Percentiles rank a stretch among this genome's conserved stretches.
phyloP scores from a whole-genome alignment of 2,888 invertebrate species.

The Xylophagus ater region DNA sequence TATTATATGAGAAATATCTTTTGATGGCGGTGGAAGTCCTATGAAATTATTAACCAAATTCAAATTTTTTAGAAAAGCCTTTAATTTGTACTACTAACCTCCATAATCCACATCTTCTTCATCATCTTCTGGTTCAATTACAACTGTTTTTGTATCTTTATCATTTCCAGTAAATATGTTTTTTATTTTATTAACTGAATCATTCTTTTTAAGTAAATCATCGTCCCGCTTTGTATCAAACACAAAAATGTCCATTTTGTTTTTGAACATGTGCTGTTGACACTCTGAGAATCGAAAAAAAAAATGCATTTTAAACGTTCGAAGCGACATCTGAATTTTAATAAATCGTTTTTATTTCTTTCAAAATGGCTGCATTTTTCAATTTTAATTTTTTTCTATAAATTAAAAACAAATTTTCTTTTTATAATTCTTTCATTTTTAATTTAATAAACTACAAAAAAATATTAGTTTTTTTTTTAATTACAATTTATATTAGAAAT shows the following conservation, averaged over 20 bases:
- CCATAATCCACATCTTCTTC: slow-evolving; percentile 22
- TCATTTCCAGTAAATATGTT: not conserved
- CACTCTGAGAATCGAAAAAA: no score
- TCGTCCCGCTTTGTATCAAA: slow-evolving; percentile 30
- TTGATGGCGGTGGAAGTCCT: slow-evolving; percentile 24
- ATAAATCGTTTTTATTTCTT: no score
- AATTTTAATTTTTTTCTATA: not conserved
- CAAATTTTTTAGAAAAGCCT: slow-evolving; percentile 17
- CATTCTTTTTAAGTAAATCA: slow-evolving; percentile 20
- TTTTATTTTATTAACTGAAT: slow-evolving; percentile 6
- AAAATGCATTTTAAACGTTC: no score
- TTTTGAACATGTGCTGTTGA: no score
- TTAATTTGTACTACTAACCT: slow-evolving; percentile 9
- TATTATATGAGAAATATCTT: slow-evolving; percentile 23
- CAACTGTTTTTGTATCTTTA: not conserved
- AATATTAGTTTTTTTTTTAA: no score
- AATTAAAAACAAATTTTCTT: slow-evolving; percentile 1
- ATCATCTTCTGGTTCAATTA: slow-evolving; percentile 16
- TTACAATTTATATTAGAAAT: no score
- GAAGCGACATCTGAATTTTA: no score
- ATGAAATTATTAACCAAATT: slow-evolving; percentile 11
- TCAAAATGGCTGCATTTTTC: no score
- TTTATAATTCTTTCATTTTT: no score
- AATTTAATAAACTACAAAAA: no score
- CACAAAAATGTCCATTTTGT: slow-evolving; percentile 31